Conservation (phyloP, 2,888 invertebrate genomes). For the Camponotus fellah region DNA sequence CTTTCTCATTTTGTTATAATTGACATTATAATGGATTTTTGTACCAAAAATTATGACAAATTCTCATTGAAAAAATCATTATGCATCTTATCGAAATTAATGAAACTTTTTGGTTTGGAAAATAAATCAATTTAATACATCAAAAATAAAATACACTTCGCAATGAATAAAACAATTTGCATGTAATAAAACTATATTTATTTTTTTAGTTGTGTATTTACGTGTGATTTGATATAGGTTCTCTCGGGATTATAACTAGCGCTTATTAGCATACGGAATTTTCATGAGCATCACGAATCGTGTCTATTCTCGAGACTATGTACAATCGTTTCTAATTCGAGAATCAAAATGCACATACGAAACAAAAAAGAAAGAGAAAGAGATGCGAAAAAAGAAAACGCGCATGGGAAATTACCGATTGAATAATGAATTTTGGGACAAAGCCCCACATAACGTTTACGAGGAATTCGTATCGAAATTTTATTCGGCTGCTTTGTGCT, state of each 20-base stretch:
- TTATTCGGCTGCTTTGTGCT: constrained; percentile 16
- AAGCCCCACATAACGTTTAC: background rate
- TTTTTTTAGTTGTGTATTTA: constrained; percentile 41
- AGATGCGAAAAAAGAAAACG: too few species aligned
- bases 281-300: background rate
- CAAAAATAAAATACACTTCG: constrained; percentile 61
- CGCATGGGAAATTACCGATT: constrained; percentile 1
- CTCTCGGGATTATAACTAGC: background rate
- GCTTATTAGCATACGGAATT: background rate
- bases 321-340: constrained; percentile 33
- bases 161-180: constrained; percentile 61
- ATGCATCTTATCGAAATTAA: constrained; percentile 58
- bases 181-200: constrained; percentile 65
- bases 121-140: background rate
- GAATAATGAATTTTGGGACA: background rate
- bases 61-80: constrained; percentile 25
- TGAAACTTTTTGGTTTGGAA: constrained; percentile 45
- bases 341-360: constrained; percentile 21
- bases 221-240: constrained; percentile 3
- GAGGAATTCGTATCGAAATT: background rate
- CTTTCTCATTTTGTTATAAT: background rate
- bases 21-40: constrained; percentile 16
- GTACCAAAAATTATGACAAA: constrained; percentile 30
- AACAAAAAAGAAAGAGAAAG: constrained; percentile 2
- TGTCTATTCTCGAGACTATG: background rate